Percentiles rank a stretch among this genome's conserved stretches.
phyloP scores from a whole-genome alignment of 2,888 invertebrate genomes.

The Augochlorella aurata region DNA sequence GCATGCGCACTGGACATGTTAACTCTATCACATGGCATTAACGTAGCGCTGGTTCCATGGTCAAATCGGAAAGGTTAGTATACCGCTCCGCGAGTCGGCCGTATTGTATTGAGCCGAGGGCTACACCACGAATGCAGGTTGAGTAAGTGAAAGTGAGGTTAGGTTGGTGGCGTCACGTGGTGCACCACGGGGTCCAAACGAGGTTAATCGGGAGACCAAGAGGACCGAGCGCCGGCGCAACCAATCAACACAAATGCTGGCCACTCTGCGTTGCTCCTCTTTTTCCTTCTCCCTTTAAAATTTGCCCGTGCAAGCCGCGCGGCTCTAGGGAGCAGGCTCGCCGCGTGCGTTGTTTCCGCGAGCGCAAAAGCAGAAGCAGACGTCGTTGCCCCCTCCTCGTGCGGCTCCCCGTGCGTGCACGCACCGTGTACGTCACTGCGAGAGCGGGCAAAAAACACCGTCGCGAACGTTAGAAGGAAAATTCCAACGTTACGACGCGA shows the following conservation, averaged over 20 bases:
- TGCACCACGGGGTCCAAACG: conserved; percentile 78
- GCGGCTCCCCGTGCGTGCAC: not conserved
- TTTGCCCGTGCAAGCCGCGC: too few relatives aligned
- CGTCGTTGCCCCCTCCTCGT: too few relatives aligned
- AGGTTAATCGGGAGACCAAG: conserved; percentile 78
- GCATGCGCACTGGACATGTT: not conserved
- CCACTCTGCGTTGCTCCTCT: conserved; percentile 12
- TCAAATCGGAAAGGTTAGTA: conserved; percentile 57
- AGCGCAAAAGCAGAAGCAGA: too few relatives aligned
- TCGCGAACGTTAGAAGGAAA: conserved; percentile 5
- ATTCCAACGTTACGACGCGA: conserved; percentile 23
- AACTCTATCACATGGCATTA: conserved; percentile 46
- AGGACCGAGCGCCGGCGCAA: conserved; percentile 78
- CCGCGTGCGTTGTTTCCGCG: too few relatives aligned
- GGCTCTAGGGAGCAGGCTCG: too few relatives aligned
- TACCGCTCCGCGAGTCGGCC: conserved; percentile 26
- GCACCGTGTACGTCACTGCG: too few relatives aligned
- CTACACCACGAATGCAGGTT: conserved; percentile 43
- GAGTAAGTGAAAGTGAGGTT: conserved; percentile 71
- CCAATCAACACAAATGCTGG: conserved; percentile 63
- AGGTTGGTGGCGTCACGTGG: conserved; percentile 77
- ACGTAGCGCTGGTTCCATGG: conserved; percentile 34
- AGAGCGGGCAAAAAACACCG: not conserved
- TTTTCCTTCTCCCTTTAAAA: not conserved
- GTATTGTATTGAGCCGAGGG: conserved; percentile 46